Evolutionary conservation across 2,888 invertebrate species (phyloP).

Genomic region (Poecilobothrus nobilitatus): DNA sequence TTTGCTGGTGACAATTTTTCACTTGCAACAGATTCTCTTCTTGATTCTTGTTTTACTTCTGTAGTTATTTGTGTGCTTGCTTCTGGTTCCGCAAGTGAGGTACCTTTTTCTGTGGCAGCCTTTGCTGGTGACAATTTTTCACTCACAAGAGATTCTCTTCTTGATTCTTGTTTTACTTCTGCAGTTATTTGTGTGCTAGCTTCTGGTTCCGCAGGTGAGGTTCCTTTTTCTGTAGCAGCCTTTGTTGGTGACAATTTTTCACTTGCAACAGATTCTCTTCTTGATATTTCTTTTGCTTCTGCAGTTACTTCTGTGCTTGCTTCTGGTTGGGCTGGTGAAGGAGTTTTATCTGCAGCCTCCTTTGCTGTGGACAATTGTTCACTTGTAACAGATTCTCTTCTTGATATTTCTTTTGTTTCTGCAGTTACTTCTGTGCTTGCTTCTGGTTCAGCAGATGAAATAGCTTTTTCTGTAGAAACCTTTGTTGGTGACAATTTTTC

Average conservation of each 20-base stretch:
- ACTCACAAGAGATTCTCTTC: no score
- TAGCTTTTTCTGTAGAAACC: no score
- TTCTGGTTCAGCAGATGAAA: no score
- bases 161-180: conserved; percentile 13
- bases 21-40: conserved; percentile 31
- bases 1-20: conserved; percentile 14
- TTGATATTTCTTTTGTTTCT: conserved; percentile 28
- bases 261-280: conserved; percentile 31
- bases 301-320: conserved; percentile 14
- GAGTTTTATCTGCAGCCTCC: conserved; percentile 14
- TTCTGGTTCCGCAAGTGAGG: no score
- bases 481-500: conserved; percentile 20
- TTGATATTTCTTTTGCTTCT: conserved; percentile 28
- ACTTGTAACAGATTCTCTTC: conserved; percentile 31
- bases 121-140: conserved; percentile 20
- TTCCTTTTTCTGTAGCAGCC: neutral
- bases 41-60: conserved; percentile 28
- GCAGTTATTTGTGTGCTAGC: conserved; percentile 18
- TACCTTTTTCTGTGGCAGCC: no score
- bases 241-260: conserved; percentile 13
- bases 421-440: neutral
- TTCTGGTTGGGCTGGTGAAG: conserved; percentile 19
- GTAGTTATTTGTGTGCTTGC: neutral
- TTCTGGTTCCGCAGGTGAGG: no score
- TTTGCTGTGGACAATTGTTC: conserved; percentile 13